Percentiles rank a stretch among this genome's conserved stretches.
Conservation (phyloP, 1,140 invertebrate genomes). For the Dinoponera quadriceps region DNA sequence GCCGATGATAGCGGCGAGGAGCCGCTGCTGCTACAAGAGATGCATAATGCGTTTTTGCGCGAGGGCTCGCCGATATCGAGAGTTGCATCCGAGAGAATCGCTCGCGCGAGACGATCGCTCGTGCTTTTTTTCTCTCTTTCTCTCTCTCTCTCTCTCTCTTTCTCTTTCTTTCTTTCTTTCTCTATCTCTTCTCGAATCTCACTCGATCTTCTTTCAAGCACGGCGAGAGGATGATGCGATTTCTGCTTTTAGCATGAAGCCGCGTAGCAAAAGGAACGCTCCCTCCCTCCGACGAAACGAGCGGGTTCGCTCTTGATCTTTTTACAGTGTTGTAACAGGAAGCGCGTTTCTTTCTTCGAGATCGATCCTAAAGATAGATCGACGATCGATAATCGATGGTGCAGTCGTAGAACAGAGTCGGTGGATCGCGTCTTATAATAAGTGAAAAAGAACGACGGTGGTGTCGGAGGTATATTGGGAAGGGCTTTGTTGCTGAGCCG, state of each 20-base stretch:
- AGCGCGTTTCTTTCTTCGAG: background rate
- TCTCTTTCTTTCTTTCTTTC: background rate
- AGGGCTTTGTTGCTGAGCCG: too few species aligned
- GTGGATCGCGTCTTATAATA: too few species aligned
- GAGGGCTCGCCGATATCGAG: slow-evolving; percentile 21
- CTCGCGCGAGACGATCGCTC: slow-evolving; percentile 53
- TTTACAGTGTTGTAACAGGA: background rate
- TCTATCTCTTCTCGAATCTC: background rate
- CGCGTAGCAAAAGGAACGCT: slow-evolving; percentile 8
- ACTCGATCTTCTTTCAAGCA: slow-evolving; percentile 8
- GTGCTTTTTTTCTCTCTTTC: background rate
- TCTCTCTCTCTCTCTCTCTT: background rate
- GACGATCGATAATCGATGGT: background rate
- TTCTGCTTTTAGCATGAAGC: slow-evolving; percentile 24
- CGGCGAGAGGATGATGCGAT: slow-evolving; percentile 17
- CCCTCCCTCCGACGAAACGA: slow-evolving; percentile 8
- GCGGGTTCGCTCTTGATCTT: background rate
- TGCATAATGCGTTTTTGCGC: slow-evolving; percentile 56
- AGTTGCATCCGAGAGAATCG: slow-evolving; percentile 44
- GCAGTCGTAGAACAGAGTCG: too few species aligned
- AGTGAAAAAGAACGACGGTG: too few species aligned
- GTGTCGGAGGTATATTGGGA: too few species aligned
- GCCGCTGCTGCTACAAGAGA: slow-evolving; percentile 4
- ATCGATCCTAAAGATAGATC: background rate
- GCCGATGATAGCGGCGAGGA: slow-evolving; percentile 10